These are phyloP conservation scores for Tetranychus piercei DNA, from an alignment of 2,888 invertebrate species.

Conservation along the genomic window DNA sequence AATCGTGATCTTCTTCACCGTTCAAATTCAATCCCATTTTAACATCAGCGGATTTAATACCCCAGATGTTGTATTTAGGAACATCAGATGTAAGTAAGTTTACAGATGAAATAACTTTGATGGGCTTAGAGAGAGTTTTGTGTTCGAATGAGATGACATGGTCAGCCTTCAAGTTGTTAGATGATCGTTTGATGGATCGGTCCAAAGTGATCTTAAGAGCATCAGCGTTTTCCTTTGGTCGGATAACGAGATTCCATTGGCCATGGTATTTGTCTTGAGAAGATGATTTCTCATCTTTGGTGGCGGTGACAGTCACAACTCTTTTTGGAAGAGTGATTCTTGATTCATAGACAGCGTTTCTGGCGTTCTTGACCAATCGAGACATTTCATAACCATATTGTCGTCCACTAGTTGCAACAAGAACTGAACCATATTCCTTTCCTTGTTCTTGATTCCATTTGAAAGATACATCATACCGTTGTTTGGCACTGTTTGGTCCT, in stretches of 20 bases:
- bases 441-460: neutral
- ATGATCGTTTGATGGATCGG: neutral
- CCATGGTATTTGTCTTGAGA: neutral
- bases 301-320: neutral
- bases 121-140: neutral
- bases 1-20: neutral
- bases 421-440: neutral
- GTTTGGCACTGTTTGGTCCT: neutral
- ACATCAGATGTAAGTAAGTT: neutral
- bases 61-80: neutral
- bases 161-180: neutral
- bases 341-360: neutral
- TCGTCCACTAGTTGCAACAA: neutral
- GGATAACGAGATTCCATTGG: neutral
- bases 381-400: neutral
- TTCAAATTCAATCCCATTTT: neutral
- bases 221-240: neutral
- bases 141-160: neutral
- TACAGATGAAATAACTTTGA: neutral
- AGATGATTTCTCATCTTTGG: neutral
- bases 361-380: neutral
- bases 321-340: neutral
- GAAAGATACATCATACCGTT: neutral
- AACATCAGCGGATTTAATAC: neutral
- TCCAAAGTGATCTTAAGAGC: neutral